Evolutionary conservation across 2,797 vertebrate genomes (phyloP).

Genomic region (Myripristis jacobus): DNA sequence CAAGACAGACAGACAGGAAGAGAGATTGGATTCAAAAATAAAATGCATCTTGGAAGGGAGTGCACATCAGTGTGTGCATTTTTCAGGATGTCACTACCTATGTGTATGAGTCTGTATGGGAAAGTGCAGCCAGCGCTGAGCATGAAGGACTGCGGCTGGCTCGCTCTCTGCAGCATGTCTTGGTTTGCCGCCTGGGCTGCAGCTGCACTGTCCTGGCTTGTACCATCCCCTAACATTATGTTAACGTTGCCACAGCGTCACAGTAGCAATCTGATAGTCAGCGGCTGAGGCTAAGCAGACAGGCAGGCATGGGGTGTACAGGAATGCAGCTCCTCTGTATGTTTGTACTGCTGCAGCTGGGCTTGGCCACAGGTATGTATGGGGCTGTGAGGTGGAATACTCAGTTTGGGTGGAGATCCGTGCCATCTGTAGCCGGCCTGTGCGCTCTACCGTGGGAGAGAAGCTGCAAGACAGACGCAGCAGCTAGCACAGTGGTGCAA

Average conservation of each 20-base stretch:
- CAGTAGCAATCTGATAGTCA: slow-evolving; percentile 31
- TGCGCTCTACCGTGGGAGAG: slow-evolving; percentile 47
- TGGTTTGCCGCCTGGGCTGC: slow-evolving; percentile 10
- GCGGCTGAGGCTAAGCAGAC: slow-evolving; percentile 68
- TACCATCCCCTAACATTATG: slow-evolving; percentile 35
- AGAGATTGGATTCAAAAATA: too few relatives aligned
- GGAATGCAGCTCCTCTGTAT: slow-evolving; percentile 65
- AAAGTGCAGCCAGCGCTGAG: not conserved
- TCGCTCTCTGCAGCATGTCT: not conserved
- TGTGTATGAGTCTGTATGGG: slow-evolving; percentile 6
- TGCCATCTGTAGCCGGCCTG: slow-evolving; percentile 44
- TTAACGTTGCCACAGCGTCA: slow-evolving; percentile 46
- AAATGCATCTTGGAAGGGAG: too few relatives aligned
- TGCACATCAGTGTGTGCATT: not conserved
- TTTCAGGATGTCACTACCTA: not conserved
- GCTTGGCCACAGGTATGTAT: slow-evolving; percentile 66
- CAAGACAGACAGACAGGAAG: too few relatives aligned
- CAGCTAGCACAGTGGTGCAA: slow-evolving; percentile 33
- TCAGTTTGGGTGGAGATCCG: slow-evolving; percentile 60
- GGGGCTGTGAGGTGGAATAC: slow-evolving; percentile 56
- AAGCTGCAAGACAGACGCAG: slow-evolving; percentile 38
- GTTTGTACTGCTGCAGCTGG: slow-evolving; percentile 71
- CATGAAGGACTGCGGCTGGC: not conserved
- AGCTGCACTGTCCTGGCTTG: slow-evolving; percentile 19
- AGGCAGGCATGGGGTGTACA: slow-evolving; percentile 40